These are phyloP conservation scores for Agapornis canus DNA, from an alignment of 2,797 vertebrate genomes.

Conservation along the genomic window DNA sequence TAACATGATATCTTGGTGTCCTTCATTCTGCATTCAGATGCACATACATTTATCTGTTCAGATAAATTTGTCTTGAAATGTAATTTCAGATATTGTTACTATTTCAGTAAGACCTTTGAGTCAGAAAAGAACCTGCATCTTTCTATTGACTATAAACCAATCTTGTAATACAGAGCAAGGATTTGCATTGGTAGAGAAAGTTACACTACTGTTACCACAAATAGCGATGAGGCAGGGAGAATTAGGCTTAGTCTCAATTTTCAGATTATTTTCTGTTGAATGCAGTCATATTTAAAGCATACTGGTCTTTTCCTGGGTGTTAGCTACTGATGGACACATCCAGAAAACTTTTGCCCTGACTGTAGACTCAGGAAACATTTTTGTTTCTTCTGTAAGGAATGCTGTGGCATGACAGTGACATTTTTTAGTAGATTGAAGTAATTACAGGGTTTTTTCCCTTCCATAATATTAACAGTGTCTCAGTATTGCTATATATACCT, in stretches of 20 bases:
- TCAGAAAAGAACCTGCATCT: not conserved
- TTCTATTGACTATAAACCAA: not conserved
- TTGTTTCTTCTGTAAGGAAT: not conserved
- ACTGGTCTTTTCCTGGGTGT: not conserved
- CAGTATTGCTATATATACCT: not conserved
- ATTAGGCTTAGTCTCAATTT: not conserved
- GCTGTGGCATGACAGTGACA: not conserved
- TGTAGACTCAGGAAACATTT: not conserved
- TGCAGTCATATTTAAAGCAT: not conserved
- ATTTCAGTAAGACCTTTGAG: not conserved
- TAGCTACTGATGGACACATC: not conserved
- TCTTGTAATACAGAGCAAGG: not conserved
- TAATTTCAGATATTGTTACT: not conserved
- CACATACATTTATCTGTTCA: not conserved
- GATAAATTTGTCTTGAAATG: not conserved
- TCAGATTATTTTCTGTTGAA: not conserved
- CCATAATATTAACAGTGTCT: fast-evolving
- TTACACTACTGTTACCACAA: not conserved
- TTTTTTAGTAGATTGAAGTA: not conserved
- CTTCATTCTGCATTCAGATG: not conserved
- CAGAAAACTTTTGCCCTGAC: not conserved
- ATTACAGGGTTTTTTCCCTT: not conserved
- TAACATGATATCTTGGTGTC: not conserved
- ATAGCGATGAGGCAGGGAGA: not conserved
- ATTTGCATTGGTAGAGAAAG: not conserved